A percentile compares a stretch with the other conserved stretches of the same genome.
These are phyloP conservation scores for Phengaris arion DNA, from an alignment of 2,888 invertebrate genomes.

Conservation along the genomic window DNA sequence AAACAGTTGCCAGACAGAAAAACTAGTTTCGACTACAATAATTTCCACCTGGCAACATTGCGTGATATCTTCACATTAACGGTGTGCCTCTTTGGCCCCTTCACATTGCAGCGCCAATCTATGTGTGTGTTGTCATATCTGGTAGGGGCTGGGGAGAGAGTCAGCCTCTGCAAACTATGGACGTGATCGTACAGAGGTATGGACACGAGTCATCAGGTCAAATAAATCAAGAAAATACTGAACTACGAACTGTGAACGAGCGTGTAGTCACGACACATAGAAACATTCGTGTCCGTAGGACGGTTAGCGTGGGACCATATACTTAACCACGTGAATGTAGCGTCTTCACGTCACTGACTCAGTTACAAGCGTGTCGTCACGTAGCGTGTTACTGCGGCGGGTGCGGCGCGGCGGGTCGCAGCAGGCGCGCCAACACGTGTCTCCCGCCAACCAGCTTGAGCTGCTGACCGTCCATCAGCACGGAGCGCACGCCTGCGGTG, in stretches of 20 bases:
- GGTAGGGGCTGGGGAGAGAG: too few species aligned
- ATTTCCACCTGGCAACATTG: not conserved
- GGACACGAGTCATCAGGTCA: too few species aligned
- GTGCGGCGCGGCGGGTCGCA: slow-evolving; percentile 64
- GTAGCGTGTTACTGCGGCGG: slow-evolving; percentile 43
- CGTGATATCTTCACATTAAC: not conserved
- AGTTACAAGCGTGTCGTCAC: not conserved
- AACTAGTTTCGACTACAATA: not conserved
- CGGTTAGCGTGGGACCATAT: too few species aligned
- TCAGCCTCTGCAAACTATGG: too few species aligned
- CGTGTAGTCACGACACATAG: too few species aligned
- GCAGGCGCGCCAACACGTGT: slow-evolving; percentile 66
- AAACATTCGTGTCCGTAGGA: too few species aligned
- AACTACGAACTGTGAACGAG: too few species aligned
- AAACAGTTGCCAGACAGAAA: not conserved
- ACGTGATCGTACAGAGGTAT: too few species aligned
- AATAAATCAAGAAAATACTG: too few species aligned
- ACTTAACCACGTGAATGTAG: not conserved
- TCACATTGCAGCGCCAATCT: too few species aligned
- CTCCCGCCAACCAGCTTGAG: slow-evolving; percentile 68
- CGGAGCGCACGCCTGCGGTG: slow-evolving; percentile 57
- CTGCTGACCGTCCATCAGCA: slow-evolving; percentile 72
- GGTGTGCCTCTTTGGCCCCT: too few species aligned
- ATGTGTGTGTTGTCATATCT: too few species aligned
- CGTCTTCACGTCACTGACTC: not conserved